These are phyloP conservation scores for Syngnathus typhle DNA, from an alignment of 2,113 vertebrate genomes.

Conservation along the genomic window DNA sequence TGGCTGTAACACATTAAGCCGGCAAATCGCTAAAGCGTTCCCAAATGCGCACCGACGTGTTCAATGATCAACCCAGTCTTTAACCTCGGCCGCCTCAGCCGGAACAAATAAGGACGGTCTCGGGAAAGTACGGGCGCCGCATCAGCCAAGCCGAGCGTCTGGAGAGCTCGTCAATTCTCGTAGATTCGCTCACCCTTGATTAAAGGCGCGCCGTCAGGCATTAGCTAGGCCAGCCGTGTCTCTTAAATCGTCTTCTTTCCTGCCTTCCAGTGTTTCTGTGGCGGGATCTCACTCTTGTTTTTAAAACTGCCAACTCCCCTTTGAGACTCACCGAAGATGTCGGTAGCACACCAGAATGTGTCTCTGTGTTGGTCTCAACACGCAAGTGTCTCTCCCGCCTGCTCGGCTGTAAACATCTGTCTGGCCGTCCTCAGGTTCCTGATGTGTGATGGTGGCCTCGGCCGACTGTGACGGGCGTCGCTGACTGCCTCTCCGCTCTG, in stretches of 20 bases:
- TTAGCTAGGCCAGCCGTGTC: constrained; percentile 53
- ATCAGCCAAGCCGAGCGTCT: constrained; percentile 54
- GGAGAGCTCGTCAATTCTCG: constrained; percentile 31
- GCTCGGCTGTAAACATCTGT: neutral
- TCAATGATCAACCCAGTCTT: constrained; percentile 68
- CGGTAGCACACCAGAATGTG: neutral
- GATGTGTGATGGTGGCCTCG: constrained; percentile 75
- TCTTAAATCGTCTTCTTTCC: constrained; percentile 1
- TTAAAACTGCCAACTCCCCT: neutral
- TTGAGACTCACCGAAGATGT: neutral
- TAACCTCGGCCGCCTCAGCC: constrained; percentile 59
- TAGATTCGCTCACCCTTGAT: constrained; percentile 57
- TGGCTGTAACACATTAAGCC: constrained; percentile 65
- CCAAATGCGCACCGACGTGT: constrained; percentile 57
- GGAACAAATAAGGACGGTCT: constrained; percentile 57
- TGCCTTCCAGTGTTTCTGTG: neutral
- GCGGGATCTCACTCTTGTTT: neutral
- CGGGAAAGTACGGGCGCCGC: constrained; percentile 52
- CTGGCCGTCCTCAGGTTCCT: constrained; percentile 56
- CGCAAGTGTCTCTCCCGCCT: neutral
- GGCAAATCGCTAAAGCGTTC: constrained; percentile 53
- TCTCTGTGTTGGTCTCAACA: neutral
- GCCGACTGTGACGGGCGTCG: constrained; percentile 69
- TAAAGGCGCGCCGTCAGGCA: constrained; percentile 53
- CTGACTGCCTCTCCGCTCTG: constrained; percentile 52